Evolutionary conservation across 2,888 invertebrate genomes (phyloP), one percentile per base, ranked within the genome.

Genomic region (Periphyllus acericola): DNA sequence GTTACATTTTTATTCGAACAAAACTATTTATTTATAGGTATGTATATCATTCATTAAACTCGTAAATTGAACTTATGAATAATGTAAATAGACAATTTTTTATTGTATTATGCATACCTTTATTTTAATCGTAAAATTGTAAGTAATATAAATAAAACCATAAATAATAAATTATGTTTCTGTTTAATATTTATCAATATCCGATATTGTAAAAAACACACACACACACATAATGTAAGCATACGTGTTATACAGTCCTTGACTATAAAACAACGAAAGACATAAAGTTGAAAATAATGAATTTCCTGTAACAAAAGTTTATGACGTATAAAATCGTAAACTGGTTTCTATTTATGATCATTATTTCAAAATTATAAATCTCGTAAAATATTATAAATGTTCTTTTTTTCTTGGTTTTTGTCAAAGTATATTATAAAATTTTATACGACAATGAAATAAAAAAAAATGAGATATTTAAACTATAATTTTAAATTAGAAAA

Each of bases 241-340:
- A 52, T 60, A 29, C 55, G 60, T 36, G 9, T 66, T 66, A n/a
- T 78, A 60, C 4, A 29, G 14, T 32, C 25, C 19, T 55, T 3
- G 5, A 55, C 78, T 55, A 60, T 25, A 55, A 79, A 25, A 34
- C 14, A 17, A 52, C 29, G 25, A 36, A 55, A 34, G 14, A n/a
- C 34, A 14, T 79, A 60, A 80, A 36, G 66, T 66, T 34, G 60
- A 66, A 80, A n/a, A 80, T 80, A 55, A 76, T 29, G 78, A 19
- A 21, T 46, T 25, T 52, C n/a, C 29, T 6, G 1, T 32, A 55
- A 78, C 32, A 55, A 21, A 78, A 21, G 21, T 55, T 78, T 55
- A 78, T 17, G 46, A 46, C 46, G 40, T n/a, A 46, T 25, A 32
- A 34, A 78, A 34, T 25, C 32, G 8, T 78, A 78, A 78, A 78